phyloP scores from a whole-genome alignment of 1,140 invertebrate species.

The Thereuonema tuberculata region DNA sequence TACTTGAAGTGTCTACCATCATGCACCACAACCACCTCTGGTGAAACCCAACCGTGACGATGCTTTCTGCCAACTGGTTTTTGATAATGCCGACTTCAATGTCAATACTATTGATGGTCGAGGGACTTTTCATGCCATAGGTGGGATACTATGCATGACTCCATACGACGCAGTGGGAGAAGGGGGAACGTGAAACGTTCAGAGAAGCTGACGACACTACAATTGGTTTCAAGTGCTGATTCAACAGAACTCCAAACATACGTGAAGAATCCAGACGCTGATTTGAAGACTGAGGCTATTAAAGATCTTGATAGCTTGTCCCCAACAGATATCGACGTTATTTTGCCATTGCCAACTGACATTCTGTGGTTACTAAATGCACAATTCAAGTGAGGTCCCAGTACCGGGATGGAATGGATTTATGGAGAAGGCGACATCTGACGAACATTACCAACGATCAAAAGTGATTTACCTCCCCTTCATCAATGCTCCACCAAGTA shows the following conservation, averaged over 20 bases:
- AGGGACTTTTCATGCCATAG: neutral
- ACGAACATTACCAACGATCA: slow-evolving; percentile 8
- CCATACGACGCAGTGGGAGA: neutral
- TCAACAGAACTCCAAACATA: neutral
- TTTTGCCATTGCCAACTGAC: neutral
- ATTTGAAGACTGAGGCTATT: neutral
- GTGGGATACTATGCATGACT: neutral
- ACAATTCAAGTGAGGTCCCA: neutral
- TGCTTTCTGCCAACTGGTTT: neutral
- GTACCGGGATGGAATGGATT: slow-evolving; percentile 1
- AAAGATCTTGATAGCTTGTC: neutral
- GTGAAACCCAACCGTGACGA: neutral
- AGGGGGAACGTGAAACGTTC: neutral
- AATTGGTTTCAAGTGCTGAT: neutral
- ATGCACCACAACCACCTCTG: neutral
- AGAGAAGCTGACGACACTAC: neutral
- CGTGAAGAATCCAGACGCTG: neutral
- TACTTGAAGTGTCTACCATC: neutral
- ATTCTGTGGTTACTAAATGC: neutral
- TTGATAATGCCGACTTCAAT: neutral
- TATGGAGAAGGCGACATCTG: neutral
- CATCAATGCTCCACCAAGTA: slow-evolving; percentile 20
- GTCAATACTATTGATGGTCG: neutral
- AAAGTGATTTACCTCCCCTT: slow-evolving; percentile 17
- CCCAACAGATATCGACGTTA: neutral